Evolutionary conservation across 2,888 invertebrate species (phyloP).

Genomic region (Myopa tessellatipennis): DNA sequence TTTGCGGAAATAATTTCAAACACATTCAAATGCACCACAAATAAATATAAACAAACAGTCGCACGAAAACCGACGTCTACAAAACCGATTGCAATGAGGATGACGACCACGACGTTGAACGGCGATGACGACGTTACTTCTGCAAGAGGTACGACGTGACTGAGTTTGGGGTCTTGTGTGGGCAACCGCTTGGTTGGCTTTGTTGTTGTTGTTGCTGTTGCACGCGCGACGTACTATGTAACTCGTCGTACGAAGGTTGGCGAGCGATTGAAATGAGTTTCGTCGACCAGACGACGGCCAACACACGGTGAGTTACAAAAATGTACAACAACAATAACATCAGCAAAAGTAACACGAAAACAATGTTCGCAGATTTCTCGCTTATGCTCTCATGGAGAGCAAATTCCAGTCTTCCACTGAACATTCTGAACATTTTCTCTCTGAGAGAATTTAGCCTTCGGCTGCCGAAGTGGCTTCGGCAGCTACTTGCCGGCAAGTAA

Average conservation of each 20-base stretch:
- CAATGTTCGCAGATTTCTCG: neutral
- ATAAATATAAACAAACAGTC: constrained; percentile 5
- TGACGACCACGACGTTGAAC: neutral
- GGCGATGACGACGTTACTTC: neutral
- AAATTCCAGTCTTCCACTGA: no score
- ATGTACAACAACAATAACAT: constrained; percentile 25
- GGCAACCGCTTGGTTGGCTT: neutral
- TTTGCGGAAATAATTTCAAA: neutral
- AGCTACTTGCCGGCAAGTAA: no score
- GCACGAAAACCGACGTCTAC: neutral
- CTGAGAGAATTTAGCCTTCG: no score
- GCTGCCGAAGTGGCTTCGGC: no score
- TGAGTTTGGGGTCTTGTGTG: constrained; percentile 15
- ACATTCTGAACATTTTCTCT: no score
- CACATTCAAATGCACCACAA: neutral
- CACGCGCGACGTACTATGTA: constrained; percentile 48
- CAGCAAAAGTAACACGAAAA: constrained; percentile 12
- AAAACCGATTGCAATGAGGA: neutral
- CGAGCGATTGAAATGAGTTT: constrained; percentile 57
- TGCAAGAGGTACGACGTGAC: constrained; percentile 32
- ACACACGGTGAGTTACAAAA: constrained; percentile 16
- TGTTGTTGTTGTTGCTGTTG: neutral
- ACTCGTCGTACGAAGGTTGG: constrained; percentile 60
- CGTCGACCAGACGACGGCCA: constrained; percentile 19
- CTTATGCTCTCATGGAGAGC: no score